Evolutionary conservation across 1,140 invertebrate genomes (phyloP).

Genomic region (Prorops nasuta): DNA sequence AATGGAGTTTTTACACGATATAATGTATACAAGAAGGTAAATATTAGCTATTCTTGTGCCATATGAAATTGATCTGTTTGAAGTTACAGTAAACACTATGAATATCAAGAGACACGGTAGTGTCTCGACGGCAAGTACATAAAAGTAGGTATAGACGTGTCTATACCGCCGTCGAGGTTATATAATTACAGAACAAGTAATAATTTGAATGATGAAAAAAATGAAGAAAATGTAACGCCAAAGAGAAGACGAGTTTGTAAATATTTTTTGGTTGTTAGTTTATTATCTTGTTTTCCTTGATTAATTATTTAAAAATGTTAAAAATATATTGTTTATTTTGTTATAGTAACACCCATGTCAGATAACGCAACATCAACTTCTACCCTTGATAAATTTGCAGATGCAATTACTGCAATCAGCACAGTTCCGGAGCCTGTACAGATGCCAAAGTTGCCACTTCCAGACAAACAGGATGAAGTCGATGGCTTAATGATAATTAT

Average conservation of each 20-base stretch:
- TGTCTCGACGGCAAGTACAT: too few relatives aligned
- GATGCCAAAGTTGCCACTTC: too few relatives aligned
- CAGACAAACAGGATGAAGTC: not conserved
- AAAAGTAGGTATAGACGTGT: too few relatives aligned
- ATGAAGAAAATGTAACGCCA: not conserved
- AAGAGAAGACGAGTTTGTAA: not conserved
- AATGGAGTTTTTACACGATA: not conserved
- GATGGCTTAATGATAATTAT: not conserved
- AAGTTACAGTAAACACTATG: too few relatives aligned
- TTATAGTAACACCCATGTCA: not conserved
- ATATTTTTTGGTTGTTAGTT: too few relatives aligned
- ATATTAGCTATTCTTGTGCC: not conserved
- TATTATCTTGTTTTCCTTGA: too few relatives aligned
- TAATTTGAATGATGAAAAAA: not conserved
- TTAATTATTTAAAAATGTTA: too few relatives aligned
- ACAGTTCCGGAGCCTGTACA: not conserved
- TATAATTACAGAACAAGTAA: not conserved
- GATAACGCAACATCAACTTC: not conserved
- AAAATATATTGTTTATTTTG: not conserved
- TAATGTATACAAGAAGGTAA: not conserved
- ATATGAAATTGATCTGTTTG: not conserved
- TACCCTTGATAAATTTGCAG: not conserved
- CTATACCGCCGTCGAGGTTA: too few relatives aligned
- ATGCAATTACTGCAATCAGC: not conserved
- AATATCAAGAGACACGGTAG: too few relatives aligned